Conservation (phyloP, 2,888 invertebrate genomes). For the Bombyx huttoni region DNA sequence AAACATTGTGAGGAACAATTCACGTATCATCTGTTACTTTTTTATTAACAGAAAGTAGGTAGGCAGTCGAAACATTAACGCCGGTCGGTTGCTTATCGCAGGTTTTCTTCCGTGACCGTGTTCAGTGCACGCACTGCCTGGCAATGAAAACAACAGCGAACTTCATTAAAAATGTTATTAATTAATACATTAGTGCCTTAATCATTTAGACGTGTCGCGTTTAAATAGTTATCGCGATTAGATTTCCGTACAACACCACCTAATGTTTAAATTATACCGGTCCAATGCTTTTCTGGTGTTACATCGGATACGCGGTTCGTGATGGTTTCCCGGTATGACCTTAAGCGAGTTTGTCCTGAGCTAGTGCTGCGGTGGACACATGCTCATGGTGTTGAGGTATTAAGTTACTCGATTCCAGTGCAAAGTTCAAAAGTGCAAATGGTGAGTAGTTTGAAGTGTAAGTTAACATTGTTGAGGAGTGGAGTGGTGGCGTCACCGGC, state of each 20-base stretch:
- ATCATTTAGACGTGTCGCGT: not conserved
- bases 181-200: not conserved
- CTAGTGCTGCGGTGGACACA: too few relatives aligned
- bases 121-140: not conserved
- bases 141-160: not conserved
- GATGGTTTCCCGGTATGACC: not conserved
- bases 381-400: not conserved
- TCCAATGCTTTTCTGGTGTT: not conserved
- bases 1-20: not conserved
- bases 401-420: not conserved
- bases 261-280: not conserved
- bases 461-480: conserved; percentile 36
- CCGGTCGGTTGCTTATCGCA: not conserved
- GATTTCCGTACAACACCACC: not conserved
- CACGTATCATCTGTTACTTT: not conserved
- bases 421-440: conserved; percentile 31
- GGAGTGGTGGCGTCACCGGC: conserved; percentile 36
- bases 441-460: conserved; percentile 22
- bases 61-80: not conserved
- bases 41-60: not conserved
- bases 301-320: not conserved
- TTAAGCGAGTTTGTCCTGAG: not conserved
- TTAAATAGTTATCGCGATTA: not conserved
- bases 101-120: not conserved
- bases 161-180: not conserved